phyloP scores from a whole-genome alignment of 2,888 invertebrate species.

The Girardia tigrina region DNA sequence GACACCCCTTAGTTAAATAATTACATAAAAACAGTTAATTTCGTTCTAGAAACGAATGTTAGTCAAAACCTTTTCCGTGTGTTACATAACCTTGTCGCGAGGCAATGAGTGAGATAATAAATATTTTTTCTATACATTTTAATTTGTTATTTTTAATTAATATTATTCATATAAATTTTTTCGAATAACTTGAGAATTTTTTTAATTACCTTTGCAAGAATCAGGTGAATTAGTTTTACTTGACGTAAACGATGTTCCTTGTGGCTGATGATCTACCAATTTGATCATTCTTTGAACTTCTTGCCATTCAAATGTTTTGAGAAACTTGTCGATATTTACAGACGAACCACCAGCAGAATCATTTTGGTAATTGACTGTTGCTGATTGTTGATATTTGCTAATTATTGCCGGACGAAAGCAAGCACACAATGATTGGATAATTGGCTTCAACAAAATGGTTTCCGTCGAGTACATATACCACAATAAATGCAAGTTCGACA shows the following conservation, averaged over 20 bases:
- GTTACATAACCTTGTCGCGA: too few species aligned
- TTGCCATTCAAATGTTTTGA: neutral
- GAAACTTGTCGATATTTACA: neutral
- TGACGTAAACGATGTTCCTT: neutral
- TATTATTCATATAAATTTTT: too few species aligned
- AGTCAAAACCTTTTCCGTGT: too few species aligned
- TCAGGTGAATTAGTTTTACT: neutral
- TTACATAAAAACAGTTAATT: too few species aligned
- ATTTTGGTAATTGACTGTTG: neutral
- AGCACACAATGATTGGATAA: neutral
- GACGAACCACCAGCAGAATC: too few species aligned
- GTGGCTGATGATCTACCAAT: neutral
- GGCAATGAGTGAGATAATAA: too few species aligned
- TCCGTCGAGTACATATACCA: slow-evolving; percentile 80
- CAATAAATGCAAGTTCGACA: slow-evolving; percentile 84
- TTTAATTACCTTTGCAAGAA: neutral
- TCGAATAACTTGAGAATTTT: too few species aligned
- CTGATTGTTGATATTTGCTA: neutral
- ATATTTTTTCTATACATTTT: too few species aligned
- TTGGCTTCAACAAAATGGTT: slow-evolving; percentile 65
- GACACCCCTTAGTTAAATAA: too few species aligned
- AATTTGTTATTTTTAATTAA: too few species aligned
- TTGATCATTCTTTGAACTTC: neutral
- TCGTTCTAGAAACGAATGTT: too few species aligned
- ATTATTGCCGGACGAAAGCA: slow-evolving; percentile 4